phyloP scores from a whole-genome alignment of 2,888 invertebrate genomes.

The Pegoplata infirma region DNA sequence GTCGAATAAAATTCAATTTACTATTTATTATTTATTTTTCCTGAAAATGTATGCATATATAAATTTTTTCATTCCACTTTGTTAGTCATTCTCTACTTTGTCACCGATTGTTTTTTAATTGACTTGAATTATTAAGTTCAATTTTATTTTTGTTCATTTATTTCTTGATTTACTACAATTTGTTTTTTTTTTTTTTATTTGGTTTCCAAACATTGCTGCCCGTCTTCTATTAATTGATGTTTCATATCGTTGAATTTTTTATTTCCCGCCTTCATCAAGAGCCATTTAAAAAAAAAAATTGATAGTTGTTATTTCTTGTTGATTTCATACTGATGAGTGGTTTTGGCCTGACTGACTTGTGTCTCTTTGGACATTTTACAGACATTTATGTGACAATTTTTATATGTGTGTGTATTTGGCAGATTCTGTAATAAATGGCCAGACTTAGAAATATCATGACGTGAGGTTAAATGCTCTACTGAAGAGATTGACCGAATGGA shows the following conservation, averaged over 20 bases:
- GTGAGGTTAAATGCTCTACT: too few relatives aligned
- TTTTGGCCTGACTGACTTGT: neutral
- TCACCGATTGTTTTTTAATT: too few relatives aligned
- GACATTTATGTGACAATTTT: neutral
- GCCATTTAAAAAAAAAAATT: neutral
- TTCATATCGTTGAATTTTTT: neutral
- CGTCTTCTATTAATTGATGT: neutral
- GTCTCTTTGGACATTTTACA: neutral
- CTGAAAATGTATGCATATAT: too few relatives aligned
- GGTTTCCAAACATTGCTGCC: neutral
- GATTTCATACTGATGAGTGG: neutral
- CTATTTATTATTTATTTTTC: too few relatives aligned
- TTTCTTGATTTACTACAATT: too few relatives aligned
- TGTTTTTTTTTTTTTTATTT: neutral
- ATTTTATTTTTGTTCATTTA: neutral
- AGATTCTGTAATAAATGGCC: too few relatives aligned
- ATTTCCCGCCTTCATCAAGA: neutral
- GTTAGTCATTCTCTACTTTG: too few relatives aligned
- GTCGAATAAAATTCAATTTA: too few relatives aligned
- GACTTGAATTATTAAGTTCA: neutral
- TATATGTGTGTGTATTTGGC: too few relatives aligned
- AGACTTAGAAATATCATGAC: too few relatives aligned
- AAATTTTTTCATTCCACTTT: too few relatives aligned
- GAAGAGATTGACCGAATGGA: too few relatives aligned
- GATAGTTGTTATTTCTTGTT: neutral